These are phyloP conservation scores for Carcharodon carcharias DNA, from an alignment of 2,797 vertebrate genomes.

Conservation along the genomic window DNA sequence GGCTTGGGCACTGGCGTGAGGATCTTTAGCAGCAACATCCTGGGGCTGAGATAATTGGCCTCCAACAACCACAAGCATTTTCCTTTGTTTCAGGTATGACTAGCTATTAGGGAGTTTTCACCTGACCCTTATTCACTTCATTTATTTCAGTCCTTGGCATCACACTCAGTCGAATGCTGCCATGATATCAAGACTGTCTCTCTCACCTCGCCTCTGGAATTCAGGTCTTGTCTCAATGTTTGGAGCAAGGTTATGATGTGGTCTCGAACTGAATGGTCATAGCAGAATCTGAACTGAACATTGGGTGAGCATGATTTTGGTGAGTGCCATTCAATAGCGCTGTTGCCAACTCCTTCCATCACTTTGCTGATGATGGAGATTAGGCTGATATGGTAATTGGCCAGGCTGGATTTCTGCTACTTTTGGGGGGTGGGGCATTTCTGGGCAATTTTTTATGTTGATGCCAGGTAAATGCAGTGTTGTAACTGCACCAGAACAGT, in stretches of 20 bases:
- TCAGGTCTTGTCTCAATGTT: not conserved
- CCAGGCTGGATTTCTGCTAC: not conserved
- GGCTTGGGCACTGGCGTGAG: too few relatives aligned
- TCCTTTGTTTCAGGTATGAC: too few relatives aligned
- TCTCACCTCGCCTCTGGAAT: not conserved
- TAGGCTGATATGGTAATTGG: not conserved
- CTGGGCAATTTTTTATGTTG: not conserved
- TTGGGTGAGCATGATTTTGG: not conserved
- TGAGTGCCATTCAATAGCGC: too few relatives aligned
- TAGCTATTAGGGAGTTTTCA: not conserved
- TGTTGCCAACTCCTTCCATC: not conserved
- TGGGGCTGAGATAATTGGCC: too few relatives aligned
- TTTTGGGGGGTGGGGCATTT: not conserved
- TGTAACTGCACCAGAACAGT: not conserved
- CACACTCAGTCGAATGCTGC: not conserved
- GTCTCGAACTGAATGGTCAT: not conserved
- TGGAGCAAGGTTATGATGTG: not conserved
- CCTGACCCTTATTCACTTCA: not conserved
- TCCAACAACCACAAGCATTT: too few relatives aligned
- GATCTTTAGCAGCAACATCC: too few relatives aligned
- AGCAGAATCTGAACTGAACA: not conserved
- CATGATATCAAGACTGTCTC: not conserved
- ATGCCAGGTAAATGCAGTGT: not conserved
- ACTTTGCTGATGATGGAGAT: not conserved
- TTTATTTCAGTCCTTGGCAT: too few relatives aligned